Evolutionary conservation across 1,140 invertebrate genomes (phyloP), one percentile per base, ranked within the genome.

Genomic region (honey bee (Apis mellifera)): DNA sequence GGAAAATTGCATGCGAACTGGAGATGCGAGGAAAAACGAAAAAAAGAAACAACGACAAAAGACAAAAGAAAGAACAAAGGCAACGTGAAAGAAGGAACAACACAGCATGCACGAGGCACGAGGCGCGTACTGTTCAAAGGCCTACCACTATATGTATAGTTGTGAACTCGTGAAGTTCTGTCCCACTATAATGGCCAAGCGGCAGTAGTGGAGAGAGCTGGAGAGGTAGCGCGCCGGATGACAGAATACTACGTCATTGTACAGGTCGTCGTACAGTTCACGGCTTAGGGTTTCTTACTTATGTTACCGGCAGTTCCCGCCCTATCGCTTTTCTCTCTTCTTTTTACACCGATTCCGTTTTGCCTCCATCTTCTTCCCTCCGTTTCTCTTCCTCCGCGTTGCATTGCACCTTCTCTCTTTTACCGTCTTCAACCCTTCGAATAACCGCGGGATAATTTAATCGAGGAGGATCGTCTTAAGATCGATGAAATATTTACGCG

Each of bases 171-270:
- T 84, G 68, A 86, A 84, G 83, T 86, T 76, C 84, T 85, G 81
- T 84, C 70, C 82, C 86, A 85, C 85, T 90, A 86, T 89, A 90
- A 84, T 84, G 78, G 77, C 87, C 84, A 82, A 78, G 21, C 82
- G 78, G 82, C 68, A 77, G 74, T 87, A 86, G 85, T 66, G 79
- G 83, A 86, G 78, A 82, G 79, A n/a, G 65, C 69, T 83, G 82
- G 83, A 89, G 85, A 85, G 85, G 80, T 86, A 88, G 76, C 84
- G 85, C 84, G 84, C 50, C 81, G 70, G 83, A 89, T 90, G 90
- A 88, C 90, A 89, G 89, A 85, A 89, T 83, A 88, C 86, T 89
- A 84, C 84, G 86, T 90, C 82, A 89, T 90, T 87, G 87, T 86
- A 68, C 79, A 69, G 75, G 69, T 70, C 48, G 50, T 42, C 9